Base-by-base conservation (phyloP, 2,888 invertebrate genomes). In the Nysson spinosus region DNA sequence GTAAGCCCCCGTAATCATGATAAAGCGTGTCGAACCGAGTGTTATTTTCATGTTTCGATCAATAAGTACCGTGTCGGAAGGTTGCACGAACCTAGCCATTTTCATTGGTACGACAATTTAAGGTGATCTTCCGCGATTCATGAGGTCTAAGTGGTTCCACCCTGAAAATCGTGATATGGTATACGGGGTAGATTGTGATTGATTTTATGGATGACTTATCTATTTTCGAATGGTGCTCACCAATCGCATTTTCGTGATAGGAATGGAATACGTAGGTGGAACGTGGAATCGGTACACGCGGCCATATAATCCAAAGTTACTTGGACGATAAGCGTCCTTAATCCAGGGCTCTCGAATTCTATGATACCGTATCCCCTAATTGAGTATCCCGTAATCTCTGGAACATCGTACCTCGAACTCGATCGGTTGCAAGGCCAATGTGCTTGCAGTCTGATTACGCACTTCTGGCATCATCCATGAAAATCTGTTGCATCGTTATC, bases 351-450 rank as follows among this genome's bases (percentile, higher is more conserved):
- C 74, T 68, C 72, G 67, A 70, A 80, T 77, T 79, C 79, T 72
- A 72, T 77, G 72, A 81, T 72, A 69, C 69, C 61, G 72, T 80
- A 80, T 72, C 77, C 75, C 62, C 69, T 78, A 75, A 80, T 81
- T 73, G 72, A 75, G 76, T 72, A 75, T 79, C 72, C 72, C 68
- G 61, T 78, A 77, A 80, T 77, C 79, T 73, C 73, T 57, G 47
- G 61, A 64, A 67, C 70, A 75, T 65, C 75, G 70, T 64, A 64
- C 56, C 62, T 61, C 52, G 52, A 66, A 70, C 54, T 62, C 69
- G 75, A 75, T 75, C 72, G 66, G 66, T 58, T 52, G 64, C 52
- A 42, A 54, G 64, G 40, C 24, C 43, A 52, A 32, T 12, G 52
- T 30, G 52, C 54, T 54, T 44, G 26, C 49, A 46, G 64, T 30